Conservation (phyloP, 2,888 invertebrate species). For the Eupithecia vulgata region DNA sequence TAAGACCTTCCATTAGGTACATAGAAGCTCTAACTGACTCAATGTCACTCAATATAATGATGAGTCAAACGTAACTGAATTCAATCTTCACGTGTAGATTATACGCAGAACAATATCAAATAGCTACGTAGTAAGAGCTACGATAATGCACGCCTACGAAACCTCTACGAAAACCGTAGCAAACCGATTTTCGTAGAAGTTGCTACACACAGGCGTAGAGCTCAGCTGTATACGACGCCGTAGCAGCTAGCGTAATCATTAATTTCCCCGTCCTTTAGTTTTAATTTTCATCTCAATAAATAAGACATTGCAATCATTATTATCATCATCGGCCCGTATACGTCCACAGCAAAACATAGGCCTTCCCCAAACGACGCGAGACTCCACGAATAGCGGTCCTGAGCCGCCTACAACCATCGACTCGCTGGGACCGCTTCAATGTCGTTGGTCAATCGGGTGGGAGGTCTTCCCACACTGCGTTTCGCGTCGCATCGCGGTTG, state of each 20-base stretch:
- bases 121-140: background rate
- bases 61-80: background rate
- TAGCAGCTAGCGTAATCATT: background rate
- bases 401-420: too few species aligned
- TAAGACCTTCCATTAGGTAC: background rate
- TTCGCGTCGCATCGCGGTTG: too few species aligned
- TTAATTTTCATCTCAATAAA: background rate
- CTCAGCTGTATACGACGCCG: background rate
- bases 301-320: background rate
- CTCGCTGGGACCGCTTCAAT: too few species aligned
- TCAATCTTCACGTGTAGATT: background rate
- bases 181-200: background rate
- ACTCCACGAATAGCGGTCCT: too few species aligned
- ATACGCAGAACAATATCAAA: background rate
- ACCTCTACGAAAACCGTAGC: background rate
- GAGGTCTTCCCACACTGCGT: too few species aligned
- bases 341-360: too few species aligned
- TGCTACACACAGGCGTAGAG: background rate
- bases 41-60: too few species aligned
- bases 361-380: too few species aligned
- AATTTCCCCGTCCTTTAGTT: background rate
- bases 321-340: too few species aligned
- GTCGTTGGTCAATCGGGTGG: too few species aligned
- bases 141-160: conserved; percentile 4
- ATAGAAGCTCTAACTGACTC: background rate